Evolutionary conservation across 2,888 invertebrate species (phyloP).

Genomic region (Leptarthrus brevirostris): DNA sequence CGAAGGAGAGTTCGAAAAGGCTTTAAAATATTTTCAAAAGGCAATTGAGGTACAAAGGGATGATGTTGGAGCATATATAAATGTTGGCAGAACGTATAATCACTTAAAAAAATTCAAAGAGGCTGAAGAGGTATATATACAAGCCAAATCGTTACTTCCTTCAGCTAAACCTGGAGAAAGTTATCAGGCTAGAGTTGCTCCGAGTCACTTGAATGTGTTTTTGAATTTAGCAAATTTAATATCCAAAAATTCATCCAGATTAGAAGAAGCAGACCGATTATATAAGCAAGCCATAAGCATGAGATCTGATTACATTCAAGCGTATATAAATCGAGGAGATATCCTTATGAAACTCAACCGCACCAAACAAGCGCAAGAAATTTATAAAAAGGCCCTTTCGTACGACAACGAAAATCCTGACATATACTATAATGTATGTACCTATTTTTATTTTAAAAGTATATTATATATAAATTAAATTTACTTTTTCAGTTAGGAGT

Average conservation of each 20-base stretch:
- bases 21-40: conserved; percentile 89
- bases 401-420: conserved; percentile 95
- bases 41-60: conserved; percentile 94
- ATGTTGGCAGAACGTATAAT: conserved; percentile 95
- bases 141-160: conserved; percentile 88
- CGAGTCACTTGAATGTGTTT: conserved; percentile 95
- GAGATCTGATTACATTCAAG: conserved; percentile 87
- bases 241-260: conserved; percentile 88
- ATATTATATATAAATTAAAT: no score
- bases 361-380: conserved; percentile 93
- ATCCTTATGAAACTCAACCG: conserved; percentile 94
- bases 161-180: conserved; percentile 93
- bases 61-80: conserved; percentile 96
- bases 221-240: conserved; percentile 94
- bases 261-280: conserved; percentile 94
- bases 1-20: conserved; percentile 76
- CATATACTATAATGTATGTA: conserved; percentile 92
- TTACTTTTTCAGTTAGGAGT: conserved; percentile 80
- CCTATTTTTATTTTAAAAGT: conserved; percentile 46
- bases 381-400: conserved; percentile 90
- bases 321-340: conserved; percentile 97
- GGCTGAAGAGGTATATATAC: conserved; percentile 92
- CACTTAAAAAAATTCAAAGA: conserved; percentile 88
- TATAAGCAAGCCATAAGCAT: conserved; percentile 97
- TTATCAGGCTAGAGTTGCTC: conserved; percentile 95